phyloP scores from a whole-genome alignment of 2,888 invertebrate species.

The Synergus itoensis region DNA sequence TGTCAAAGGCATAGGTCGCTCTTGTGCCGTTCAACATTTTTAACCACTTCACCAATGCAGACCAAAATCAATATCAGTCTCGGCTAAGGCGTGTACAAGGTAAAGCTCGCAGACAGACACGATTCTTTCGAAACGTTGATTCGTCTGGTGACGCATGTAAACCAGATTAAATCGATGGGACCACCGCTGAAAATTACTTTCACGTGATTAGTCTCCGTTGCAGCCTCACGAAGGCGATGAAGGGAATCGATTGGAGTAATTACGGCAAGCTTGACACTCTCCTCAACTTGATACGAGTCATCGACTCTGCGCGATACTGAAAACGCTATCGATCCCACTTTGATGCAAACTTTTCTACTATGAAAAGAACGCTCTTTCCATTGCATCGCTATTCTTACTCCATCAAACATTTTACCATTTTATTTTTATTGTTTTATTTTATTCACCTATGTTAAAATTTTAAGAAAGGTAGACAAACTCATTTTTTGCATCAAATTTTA shows the following conservation, averaged over 20 bases:
- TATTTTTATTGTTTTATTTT: neutral
- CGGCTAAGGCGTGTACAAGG: constrained; percentile 51
- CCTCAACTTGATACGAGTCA: constrained; percentile 37
- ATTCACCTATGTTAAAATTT: no score
- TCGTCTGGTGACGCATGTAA: constrained; percentile 38
- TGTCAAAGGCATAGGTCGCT: constrained; percentile 31
- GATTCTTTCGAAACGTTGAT: constrained; percentile 37
- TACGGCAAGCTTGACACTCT: constrained; percentile 32
- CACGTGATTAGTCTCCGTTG: constrained; percentile 31
- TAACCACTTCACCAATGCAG: constrained; percentile 59
- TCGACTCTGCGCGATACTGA: constrained; percentile 40
- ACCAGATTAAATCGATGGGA: constrained; percentile 37
- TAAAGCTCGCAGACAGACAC: constrained; percentile 42
- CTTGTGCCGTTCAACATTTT: constrained; percentile 50
- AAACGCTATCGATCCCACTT: constrained; percentile 31
- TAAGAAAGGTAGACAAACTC: no score
- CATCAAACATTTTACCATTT: neutral
- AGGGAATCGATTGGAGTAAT: constrained; percentile 36
- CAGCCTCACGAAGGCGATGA: constrained; percentile 40
- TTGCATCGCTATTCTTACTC: neutral
- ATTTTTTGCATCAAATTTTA: neutral
- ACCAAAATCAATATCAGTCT: constrained; percentile 61
- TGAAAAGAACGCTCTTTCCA: neutral
- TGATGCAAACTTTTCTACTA: constrained; percentile 13
- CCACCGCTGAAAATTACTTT: constrained; percentile 34